phyloP scores from a whole-genome alignment of 2,888 invertebrate genomes.

The Sinopyrophorus schimmeli region DNA sequence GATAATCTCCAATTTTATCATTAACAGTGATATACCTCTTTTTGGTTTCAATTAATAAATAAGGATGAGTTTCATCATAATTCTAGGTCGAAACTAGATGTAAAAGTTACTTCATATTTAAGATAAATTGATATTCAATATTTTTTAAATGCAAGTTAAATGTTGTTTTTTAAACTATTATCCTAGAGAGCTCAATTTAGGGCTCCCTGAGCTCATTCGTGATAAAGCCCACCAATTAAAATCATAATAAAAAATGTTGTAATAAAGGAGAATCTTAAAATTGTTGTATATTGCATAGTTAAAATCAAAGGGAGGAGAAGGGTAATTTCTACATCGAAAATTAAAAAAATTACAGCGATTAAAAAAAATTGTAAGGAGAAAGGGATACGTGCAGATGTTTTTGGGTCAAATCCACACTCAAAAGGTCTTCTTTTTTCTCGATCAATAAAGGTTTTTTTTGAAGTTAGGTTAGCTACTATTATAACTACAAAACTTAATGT shows the following conservation, averaged over 20 bases:
- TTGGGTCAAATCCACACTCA: conserved; percentile 66
- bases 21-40: conserved; percentile 70
- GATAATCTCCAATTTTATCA: conserved; percentile 60
- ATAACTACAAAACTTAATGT: conserved; percentile 57
- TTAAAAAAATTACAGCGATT: conserved; percentile 70
- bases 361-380: conserved; percentile 67
- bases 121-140: conserved; percentile 53
- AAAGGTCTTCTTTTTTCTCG: conserved; percentile 69
- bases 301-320: conserved; percentile 64
- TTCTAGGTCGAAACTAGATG: conserved; percentile 61
- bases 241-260: conserved; percentile 57
- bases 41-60: conserved; percentile 56
- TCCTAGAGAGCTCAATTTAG: conserved; percentile 59
- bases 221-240: conserved; percentile 58
- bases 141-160: conserved; percentile 59
- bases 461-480: conserved; percentile 57
- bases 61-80: conserved; percentile 52
- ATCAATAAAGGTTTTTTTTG: conserved; percentile 61
- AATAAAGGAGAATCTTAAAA: conserved; percentile 43
- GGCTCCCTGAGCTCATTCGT: conserved; percentile 65
- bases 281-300: conserved; percentile 48
- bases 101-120: conserved; percentile 57
- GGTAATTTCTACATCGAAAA: conserved; percentile 75
- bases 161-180: conserved; percentile 56
- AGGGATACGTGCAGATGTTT: conserved; percentile 57